A percentile compares a stretch with the other conserved stretches of the same genome.
These are phyloP conservation scores for Ctenosaura bakeri DNA, from an alignment of 2,797 vertebrate species.

Conservation along the genomic window DNA sequence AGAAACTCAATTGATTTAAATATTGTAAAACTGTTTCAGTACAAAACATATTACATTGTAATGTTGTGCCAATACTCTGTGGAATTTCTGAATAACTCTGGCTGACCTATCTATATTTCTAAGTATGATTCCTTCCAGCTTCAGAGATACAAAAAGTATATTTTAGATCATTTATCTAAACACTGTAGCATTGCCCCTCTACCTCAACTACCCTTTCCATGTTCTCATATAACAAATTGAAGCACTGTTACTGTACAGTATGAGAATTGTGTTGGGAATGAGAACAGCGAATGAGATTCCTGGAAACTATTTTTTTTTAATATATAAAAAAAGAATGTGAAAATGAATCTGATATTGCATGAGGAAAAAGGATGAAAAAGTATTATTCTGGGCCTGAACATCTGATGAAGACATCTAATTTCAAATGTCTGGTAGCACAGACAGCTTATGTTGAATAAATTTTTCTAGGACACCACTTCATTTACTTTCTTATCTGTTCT, in stretches of 20 bases:
- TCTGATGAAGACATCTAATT: not conserved
- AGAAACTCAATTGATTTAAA: conserved; percentile 38
- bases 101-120: no score
- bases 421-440: not conserved
- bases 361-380: not conserved
- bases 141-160: not conserved
- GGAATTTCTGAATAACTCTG: no score
- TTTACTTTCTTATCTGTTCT: not conserved
- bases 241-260: not conserved
- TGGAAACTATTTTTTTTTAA: not conserved
- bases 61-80: no score
- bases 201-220: not conserved
- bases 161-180: not conserved
- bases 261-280: no score
- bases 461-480: not conserved
- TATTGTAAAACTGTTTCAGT: conserved; percentile 16
- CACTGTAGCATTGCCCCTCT: not conserved
- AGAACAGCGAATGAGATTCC: not conserved
- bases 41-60: not conserved
- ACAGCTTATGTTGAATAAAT: not conserved
- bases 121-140: conserved; percentile 2
- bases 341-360: not conserved
- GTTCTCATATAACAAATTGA: not conserved
- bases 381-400: not conserved
- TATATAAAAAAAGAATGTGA: not conserved